Evolutionary conservation across 2,888 invertebrate genomes (phyloP).

Genomic region (Gymnoscelis rufifasciata): DNA sequence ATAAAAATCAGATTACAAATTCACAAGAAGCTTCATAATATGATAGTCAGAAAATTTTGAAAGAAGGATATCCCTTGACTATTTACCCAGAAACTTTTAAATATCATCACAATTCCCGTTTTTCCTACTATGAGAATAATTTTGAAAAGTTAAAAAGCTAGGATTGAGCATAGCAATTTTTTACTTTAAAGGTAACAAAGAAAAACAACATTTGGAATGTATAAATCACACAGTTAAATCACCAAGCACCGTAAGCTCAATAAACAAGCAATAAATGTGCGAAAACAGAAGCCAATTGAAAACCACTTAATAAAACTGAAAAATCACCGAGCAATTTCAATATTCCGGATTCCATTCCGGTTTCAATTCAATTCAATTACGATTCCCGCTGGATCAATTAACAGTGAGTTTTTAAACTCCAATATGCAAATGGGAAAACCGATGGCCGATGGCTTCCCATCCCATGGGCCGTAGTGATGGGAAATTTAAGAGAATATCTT

Average conservation of each 20-base stretch:
- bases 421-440: constrained; percentile 66
- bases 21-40: no score
- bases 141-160: no score
- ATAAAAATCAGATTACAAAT: no score
- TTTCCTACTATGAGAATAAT: no score
- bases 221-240: neutral
- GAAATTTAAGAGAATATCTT: no score
- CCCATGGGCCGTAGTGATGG: constrained; percentile 26
- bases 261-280: neutral
- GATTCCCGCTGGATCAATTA: constrained; percentile 48
- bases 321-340: constrained; percentile 10
- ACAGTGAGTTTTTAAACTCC: constrained; percentile 47
- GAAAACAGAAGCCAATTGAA: constrained; percentile 8
- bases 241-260: neutral
- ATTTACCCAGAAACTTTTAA: no score
- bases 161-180: no score
- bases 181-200: no score
- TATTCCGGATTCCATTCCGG: constrained; percentile 16
- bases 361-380: constrained; percentile 28
- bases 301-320: constrained; percentile 16
- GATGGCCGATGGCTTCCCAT: constrained; percentile 47
- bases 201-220: no score
- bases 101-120: no score
- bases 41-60: no score
- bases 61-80: no score